Evolutionary conservation across 30 jellyfish, hydroid and myxozoan species (phyloP), one percentile per base, ranked within the genome.

Genomic region (Turritopsis dohrnii): DNA sequence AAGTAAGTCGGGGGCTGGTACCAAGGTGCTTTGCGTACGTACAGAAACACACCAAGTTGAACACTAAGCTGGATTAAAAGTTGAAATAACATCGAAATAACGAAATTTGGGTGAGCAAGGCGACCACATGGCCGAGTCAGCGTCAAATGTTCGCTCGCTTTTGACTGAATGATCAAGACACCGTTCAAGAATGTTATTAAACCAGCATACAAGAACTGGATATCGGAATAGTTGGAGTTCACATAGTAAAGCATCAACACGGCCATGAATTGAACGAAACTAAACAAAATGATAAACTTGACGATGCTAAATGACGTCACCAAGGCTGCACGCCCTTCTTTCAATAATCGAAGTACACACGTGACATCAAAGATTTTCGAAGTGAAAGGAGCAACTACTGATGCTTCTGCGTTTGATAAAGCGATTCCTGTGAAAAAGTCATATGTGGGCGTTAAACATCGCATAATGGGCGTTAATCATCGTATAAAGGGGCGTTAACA

Each of bases 271-370:
- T 84, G 90, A 23, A 84, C 31, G 29, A 84, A 52, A 52, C 90
- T 74, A 81, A 74, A 84, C 8, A 84, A 60, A 20, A 52, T 21
- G 66, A 84, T 74, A 41, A 24, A 84, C 66, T 84, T 84, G 89
- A 73, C 76, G 53, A 65, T 22, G 22, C 89, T 28, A 26, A 76
- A 80, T 25, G 94, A 25, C 28, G 91, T 86, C 30, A 79, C 94
- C 8, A 86, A 91, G 19, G 94, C 91, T 54, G 92, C 86, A 28
- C 94, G 26, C 0, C 94, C 94, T 1, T 86, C 91, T 1, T 27
- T 31, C 0, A 86, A 29, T 19, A 86, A 65, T 22, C 52, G 71
- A 20, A 92, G 94, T 16, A 77, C 77, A 80, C 94, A 86, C 28
- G 94, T 8, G 3, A 86, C 79, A 79, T 86, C 87, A 1, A 52